Evolutionary conservation across 2,888 invertebrate genomes (phyloP).

Genomic region (Pomacea canaliculata): DNA sequence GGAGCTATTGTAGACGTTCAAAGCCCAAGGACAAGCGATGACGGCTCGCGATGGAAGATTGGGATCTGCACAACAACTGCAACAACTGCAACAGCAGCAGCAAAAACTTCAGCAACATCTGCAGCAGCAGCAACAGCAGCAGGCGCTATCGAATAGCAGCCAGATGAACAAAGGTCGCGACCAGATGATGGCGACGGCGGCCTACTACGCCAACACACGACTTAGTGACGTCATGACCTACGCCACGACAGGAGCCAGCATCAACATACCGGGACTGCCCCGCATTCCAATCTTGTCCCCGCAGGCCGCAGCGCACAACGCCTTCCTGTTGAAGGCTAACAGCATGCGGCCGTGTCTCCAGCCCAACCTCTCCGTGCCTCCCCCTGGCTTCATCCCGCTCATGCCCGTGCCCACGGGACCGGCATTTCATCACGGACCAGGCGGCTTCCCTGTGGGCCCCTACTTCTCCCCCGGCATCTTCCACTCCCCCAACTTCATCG

Average conservation of each 20-base stretch:
- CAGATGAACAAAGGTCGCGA: constrained; percentile 16
- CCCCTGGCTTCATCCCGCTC: constrained; percentile 26
- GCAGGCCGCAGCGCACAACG: constrained; percentile 25
- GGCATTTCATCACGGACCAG: constrained; percentile 21
- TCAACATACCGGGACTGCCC: constrained; percentile 24
- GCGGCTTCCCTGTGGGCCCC: constrained; percentile 19
- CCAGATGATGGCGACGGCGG: constrained; percentile 19
- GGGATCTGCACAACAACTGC: not conserved
- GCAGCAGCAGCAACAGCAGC: constrained; percentile 13
- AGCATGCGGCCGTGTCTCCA: constrained; percentile 23
- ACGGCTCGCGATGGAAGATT: not conserved
- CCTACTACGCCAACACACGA: constrained; percentile 25
- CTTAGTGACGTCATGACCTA: constrained; percentile 25
- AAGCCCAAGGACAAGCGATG: not conserved
- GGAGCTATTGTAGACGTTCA: not conserved
- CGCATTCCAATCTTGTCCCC: constrained; percentile 25
- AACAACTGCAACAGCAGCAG: constrained; percentile 3
- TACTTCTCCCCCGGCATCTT: constrained; percentile 19
- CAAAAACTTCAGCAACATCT: not conserved
- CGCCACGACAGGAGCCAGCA: constrained; percentile 23
- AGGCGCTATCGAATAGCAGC: constrained; percentile 3
- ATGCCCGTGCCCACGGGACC: constrained; percentile 25
- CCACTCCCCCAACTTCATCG: constrained; percentile 25
- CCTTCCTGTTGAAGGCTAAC: constrained; percentile 21
- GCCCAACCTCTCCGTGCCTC: constrained; percentile 25